Conservation (phyloP, 2,797 vertebrate genomes). For the Eutrigla gurnardus region DNA sequence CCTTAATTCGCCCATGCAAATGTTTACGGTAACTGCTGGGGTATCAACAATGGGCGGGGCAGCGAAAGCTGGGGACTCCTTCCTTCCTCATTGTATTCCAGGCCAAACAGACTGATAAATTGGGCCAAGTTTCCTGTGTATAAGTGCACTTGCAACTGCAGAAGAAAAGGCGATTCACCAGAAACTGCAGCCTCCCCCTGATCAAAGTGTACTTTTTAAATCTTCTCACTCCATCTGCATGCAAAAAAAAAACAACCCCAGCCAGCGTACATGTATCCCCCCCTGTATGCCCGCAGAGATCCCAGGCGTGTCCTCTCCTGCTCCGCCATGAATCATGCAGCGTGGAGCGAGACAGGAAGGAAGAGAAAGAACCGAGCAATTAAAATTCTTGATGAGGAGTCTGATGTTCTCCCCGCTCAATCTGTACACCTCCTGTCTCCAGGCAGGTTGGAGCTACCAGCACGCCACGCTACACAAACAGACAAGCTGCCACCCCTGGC, state of each 20-base stretch:
- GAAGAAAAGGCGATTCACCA: conserved; percentile 29
- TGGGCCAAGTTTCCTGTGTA: conserved; percentile 42
- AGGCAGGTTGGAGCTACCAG: conserved; percentile 74
- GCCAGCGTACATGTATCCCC: conserved; percentile 19
- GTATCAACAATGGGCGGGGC: conserved; percentile 69
- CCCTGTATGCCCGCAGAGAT: conserved; percentile 44
- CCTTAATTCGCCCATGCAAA: conserved; percentile 77
- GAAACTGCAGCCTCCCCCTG: conserved; percentile 3
- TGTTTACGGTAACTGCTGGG: conserved; percentile 81
- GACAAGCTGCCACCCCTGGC: conserved; percentile 78
- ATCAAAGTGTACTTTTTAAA: conserved; percentile 19
- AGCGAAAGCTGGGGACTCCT: conserved; percentile 60
- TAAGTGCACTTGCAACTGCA: background rate
- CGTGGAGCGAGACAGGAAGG: conserved; percentile 69
- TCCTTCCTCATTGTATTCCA: conserved; percentile 68
- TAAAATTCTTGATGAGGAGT: conserved; percentile 71
- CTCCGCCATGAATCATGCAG: conserved; percentile 56
- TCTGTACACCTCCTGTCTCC: conserved; percentile 79
- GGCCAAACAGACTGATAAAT: conserved; percentile 42
- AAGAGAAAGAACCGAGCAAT: conserved; percentile 54
- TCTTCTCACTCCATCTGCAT: conserved; percentile 26
- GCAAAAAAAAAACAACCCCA: conserved; percentile 10
- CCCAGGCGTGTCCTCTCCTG: conserved; percentile 64
- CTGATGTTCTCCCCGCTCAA: conserved; percentile 69
- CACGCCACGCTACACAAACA: conserved; percentile 61